Evolutionary conservation across 2,113 vertebrate genomes (phyloP).

Genomic region (Burhinus oedicnemus): DNA sequence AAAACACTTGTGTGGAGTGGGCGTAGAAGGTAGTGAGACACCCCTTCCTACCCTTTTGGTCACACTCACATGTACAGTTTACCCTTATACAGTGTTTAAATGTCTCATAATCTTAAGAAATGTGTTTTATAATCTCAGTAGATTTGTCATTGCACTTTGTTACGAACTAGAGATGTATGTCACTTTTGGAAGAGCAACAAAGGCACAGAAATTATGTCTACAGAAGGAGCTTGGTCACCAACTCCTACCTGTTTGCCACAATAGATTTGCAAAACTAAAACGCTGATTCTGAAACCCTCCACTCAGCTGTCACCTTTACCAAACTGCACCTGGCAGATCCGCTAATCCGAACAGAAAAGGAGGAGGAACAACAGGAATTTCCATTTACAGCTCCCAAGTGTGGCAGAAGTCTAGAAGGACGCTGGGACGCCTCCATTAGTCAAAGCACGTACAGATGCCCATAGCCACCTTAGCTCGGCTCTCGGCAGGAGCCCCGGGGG

Average conservation of each 20-base stretch:
- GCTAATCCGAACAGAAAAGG: background rate
- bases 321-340: accelerated
- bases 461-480: accelerated
- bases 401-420: background rate
- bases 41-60: background rate
- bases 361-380: too few relatives aligned
- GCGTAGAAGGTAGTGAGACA: background rate
- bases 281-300: background rate
- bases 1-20: background rate
- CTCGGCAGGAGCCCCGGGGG: background rate
- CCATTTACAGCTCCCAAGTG: background rate
- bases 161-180: background rate
- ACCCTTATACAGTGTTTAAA: background rate
- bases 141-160: background rate
- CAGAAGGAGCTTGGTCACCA: background rate
- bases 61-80: background rate
- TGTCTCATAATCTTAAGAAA: background rate
- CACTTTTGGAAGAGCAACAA: background rate
- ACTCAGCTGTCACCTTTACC: background rate
- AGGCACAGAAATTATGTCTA: background rate
- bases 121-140: background rate
- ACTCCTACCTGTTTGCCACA: background rate
- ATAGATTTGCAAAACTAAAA: background rate
- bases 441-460: accelerated
- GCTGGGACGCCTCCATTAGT: accelerated